Evolutionary conservation across 2,113 vertebrate species (phyloP), one percentile per base, ranked within the genome.

Genomic region (Rynchops niger): DNA sequence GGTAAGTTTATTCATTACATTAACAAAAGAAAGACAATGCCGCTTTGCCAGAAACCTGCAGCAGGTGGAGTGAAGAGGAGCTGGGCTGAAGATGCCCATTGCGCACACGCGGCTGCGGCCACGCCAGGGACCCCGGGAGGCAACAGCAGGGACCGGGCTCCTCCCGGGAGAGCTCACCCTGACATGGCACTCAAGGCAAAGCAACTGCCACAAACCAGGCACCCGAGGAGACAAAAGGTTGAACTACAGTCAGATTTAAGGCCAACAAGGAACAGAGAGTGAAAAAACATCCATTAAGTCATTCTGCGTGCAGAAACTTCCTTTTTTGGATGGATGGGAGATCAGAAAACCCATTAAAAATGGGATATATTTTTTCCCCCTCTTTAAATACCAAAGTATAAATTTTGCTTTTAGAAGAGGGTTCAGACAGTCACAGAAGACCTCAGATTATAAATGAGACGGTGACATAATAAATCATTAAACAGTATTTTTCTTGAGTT

Each of bases 101-200:
- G 1, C 9, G 1, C 21, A 20, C 13, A 11, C 43, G 2, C 9
- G 7, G 38, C 78, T 27, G 5, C 2, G 5, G 58, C 56, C 29
- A 6, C 9, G 3, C 6, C 40, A 8, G 62, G 61, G n/a, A 22
- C 22, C 18, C 9, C 1, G 10, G 40, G 34, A 14, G 49, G 25
- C 9, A 9, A 8, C 19, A 10, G 52, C 61, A 15, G 50, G 42
- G 38, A 32, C 38, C 3, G 1, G 23, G 42, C 58, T 38, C 36
- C 52, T 29, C 19, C 72, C 23, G 5, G 36, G 29, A 45, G n/a
- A 38, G 47, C 52, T n/a, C 42, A 8, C 25, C 76, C 7, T 16
- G 8, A 12, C 27, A 20, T 11, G 5, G 9, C 45, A 4, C 8
- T 7, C 29, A 1, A 8, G 62, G 26, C 49, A 76, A 29, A 52